Evolutionary conservation across 2,888 invertebrate genomes (phyloP), one percentile per base, ranked within the genome.

Genomic region (Drosophila siamana): DNA sequence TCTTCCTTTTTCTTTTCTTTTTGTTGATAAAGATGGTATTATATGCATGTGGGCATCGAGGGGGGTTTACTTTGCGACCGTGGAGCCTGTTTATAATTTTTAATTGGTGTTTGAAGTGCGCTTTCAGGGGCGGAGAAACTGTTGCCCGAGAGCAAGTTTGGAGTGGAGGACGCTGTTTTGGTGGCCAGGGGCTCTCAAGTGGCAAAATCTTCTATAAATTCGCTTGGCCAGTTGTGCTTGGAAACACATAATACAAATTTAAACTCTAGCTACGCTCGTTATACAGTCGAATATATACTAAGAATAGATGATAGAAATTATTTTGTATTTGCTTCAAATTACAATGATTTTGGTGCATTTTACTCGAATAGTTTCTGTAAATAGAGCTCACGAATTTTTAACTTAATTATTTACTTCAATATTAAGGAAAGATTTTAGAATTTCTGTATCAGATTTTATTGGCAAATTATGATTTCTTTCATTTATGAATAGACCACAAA

Each of bases 51-150:
- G 46, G 33, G n/a, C 13, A 48, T 40, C 19, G 38, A 33, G 22
- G 56, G 51, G 38, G 26, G 44, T 52, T 43, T 57, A 52, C 61
- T 46, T 66, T 59, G 67, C 60, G n/a, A 55, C 54, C 13, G 33
- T 48, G 56, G 54, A 51, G 69, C 68, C 63, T 73, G 82, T 85
- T 83, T 85, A 82, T 82, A 78, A 88, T 85, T 85, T 85, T 86
- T 88, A 85, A 85, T 85, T 85, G 85, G 77, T 86, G 67, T 88
- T 86, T 86, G 71, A 86, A 85, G 85, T 84, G 73, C 50, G 66
- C 68, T 67, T 59, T 62, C 61, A 43, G 47, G 46, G 47, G 60
- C 2, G 52, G 57, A 33, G 74, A 60, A 65, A 62, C 52, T 78
- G 54, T 57, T 72, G 54, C 68, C 57, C 22, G 40, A 74, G 66